Conservation (phyloP, 2,113 vertebrate genomes). For the Telmatochromis brachygnathus region DNA sequence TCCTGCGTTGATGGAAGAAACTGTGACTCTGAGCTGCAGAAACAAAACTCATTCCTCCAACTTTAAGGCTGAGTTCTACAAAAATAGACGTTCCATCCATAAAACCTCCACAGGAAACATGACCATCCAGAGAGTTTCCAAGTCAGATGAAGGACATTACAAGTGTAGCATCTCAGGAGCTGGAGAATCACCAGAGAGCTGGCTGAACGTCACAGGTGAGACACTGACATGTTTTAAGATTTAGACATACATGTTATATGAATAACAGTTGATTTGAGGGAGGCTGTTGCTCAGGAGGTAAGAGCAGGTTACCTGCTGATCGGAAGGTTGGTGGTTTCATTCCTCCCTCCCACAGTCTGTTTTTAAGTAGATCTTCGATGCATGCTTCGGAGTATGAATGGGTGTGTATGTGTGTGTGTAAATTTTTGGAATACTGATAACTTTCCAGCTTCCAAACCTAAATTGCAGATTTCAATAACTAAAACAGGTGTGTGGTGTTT, state of each 20-base stretch:
- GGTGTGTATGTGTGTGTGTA: background rate
- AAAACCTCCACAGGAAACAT: background rate
- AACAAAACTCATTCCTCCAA: background rate
- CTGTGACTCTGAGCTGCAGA: background rate
- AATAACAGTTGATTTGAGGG: background rate
- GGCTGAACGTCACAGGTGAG: background rate
- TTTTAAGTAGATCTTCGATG: background rate
- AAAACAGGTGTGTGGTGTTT: background rate
- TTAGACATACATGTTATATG: fast-evolving
- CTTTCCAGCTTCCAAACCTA: fast-evolving
- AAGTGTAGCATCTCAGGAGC: background rate
- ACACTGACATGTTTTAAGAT: background rate
- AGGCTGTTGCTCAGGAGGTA: background rate
- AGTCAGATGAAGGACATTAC: background rate
- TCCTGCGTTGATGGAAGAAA: background rate
- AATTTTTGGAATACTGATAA: background rate
- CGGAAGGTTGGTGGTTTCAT: background rate
- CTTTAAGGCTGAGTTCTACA: background rate
- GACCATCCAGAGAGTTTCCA: background rate
- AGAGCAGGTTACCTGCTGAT: background rate
- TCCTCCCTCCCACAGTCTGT: background rate
- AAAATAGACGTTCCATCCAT: background rate
- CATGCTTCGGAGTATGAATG: background rate
- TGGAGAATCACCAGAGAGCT: background rate
- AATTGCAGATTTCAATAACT: background rate